Percentiles rank a stretch among this genome's conserved stretches.
These are phyloP conservation scores for Orthochromis malagaraziensis DNA, from an alignment of 2,113 vertebrate species.

Conservation along the genomic window DNA sequence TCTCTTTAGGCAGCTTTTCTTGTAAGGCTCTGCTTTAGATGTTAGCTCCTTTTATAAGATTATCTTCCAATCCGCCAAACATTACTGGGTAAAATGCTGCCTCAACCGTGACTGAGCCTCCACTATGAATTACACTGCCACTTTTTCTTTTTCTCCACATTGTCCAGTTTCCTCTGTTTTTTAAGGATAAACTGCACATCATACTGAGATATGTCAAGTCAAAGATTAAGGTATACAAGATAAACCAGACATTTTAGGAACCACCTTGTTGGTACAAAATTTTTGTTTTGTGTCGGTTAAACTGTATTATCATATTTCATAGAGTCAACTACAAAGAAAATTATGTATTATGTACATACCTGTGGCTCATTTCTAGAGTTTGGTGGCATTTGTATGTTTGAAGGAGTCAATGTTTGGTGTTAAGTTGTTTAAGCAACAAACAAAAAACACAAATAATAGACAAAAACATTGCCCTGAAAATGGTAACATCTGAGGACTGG, in stretches of 20 bases:
- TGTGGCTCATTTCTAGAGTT: neutral
- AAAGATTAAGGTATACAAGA: neutral
- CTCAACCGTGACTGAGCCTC: neutral
- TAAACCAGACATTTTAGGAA: neutral
- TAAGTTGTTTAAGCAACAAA: neutral
- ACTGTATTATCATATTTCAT: neutral
- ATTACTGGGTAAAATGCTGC: neutral
- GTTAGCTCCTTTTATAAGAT: neutral
- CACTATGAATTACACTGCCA: neutral
- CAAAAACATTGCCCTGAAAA: neutral
- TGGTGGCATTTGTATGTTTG: neutral
- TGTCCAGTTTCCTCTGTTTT: neutral
- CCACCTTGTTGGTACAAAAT: neutral
- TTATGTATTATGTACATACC: neutral
- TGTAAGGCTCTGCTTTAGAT: neutral
- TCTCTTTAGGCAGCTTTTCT: neutral
- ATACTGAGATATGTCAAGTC: neutral
- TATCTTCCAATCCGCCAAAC: neutral
- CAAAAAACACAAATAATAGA: neutral
- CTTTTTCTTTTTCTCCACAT: neutral
- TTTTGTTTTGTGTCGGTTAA: neutral
- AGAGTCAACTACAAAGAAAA: neutral
- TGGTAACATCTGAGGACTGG: neutral
- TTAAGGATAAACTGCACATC: neutral
- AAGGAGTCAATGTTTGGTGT: neutral